These are phyloP conservation scores for Xanthostigma xanthostigma DNA, from an alignment of 2,888 invertebrate genomes.

Conservation along the genomic window DNA sequence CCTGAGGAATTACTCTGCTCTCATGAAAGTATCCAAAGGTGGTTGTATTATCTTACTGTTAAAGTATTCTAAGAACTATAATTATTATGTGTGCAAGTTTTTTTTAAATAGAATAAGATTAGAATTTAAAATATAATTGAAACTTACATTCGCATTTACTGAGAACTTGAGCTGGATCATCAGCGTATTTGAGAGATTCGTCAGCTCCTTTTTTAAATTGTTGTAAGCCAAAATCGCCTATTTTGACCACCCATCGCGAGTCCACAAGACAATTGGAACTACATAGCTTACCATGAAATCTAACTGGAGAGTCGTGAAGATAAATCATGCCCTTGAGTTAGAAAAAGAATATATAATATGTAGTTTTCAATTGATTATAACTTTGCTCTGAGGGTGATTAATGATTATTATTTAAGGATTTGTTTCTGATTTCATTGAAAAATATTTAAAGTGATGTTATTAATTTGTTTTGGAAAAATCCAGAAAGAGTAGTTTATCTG, in stretches of 20 bases:
- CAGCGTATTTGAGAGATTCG: constrained; percentile 30
- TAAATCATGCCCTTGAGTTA: constrained; percentile 67
- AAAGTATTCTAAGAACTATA: too few species aligned
- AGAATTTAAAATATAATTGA: background rate
- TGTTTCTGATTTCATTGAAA: too few species aligned
- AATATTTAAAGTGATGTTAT: too few species aligned
- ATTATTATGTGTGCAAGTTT: too few species aligned
- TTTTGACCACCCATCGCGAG: constrained; percentile 87
- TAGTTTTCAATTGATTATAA: background rate
- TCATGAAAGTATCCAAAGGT: too few species aligned
- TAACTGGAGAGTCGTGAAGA: constrained; percentile 73
- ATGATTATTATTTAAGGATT: background rate
- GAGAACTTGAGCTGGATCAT: constrained; percentile 41
- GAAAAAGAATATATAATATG: background rate
- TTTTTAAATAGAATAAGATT: too few species aligned
- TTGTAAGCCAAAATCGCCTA: constrained; percentile 80
- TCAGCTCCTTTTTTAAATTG: constrained; percentile 70
- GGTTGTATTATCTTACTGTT: too few species aligned
- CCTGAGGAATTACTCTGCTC: too few species aligned
- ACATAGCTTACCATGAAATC: constrained; percentile 75
- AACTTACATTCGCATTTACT: constrained; percentile 56
- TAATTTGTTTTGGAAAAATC: too few species aligned
- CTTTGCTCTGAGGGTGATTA: background rate
- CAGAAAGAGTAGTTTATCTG: too few species aligned
- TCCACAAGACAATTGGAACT: constrained; percentile 89